Conservation (phyloP, 1,140 invertebrate genomes). For the Coptotermes formosanus region DNA sequence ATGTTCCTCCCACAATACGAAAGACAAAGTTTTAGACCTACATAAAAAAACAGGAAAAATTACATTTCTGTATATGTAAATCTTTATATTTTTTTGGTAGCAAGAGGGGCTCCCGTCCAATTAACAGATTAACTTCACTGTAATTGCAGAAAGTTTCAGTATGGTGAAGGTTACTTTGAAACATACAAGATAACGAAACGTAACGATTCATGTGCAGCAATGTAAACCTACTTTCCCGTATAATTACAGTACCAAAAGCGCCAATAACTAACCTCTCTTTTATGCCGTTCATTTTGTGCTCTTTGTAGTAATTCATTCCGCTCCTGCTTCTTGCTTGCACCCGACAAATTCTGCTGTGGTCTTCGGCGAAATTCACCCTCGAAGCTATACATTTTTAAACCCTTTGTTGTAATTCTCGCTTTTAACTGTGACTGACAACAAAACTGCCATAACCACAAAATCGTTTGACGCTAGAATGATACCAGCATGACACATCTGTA, state of each 20-base stretch:
- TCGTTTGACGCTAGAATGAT: not conserved
- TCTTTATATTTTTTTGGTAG: too few species aligned
- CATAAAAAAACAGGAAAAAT: too few species aligned
- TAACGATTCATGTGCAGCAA: too few species aligned
- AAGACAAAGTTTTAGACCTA: too few species aligned
- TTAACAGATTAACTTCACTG: too few species aligned
- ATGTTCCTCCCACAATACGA: too few species aligned
- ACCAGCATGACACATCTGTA: not conserved
- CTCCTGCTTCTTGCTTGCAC: slow-evolving; percentile 74
- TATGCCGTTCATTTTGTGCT: slow-evolving; percentile 79
- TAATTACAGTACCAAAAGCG: not conserved
- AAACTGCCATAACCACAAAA: not conserved
- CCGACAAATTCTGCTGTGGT: slow-evolving; percentile 87
- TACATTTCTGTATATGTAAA: too few species aligned
- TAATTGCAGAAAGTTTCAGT: too few species aligned
- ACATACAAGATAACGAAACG: too few species aligned
- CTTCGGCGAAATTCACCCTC: slow-evolving; percentile 86
- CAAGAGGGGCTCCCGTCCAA: too few species aligned
- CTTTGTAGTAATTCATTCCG: slow-evolving; percentile 74
- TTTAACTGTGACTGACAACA: not conserved
- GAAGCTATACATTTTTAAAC: slow-evolving; percentile 69
- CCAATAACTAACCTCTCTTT: slow-evolving; percentile 67
- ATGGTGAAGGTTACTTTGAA: too few species aligned
- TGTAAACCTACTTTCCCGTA: too few species aligned
- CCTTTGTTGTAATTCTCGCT: not conserved